A percentile compares a stretch with the other conserved stretches of the same genome.
phyloP scores from a whole-genome alignment of 2,113 vertebrate genomes.

The Nycticebus coucang region DNA sequence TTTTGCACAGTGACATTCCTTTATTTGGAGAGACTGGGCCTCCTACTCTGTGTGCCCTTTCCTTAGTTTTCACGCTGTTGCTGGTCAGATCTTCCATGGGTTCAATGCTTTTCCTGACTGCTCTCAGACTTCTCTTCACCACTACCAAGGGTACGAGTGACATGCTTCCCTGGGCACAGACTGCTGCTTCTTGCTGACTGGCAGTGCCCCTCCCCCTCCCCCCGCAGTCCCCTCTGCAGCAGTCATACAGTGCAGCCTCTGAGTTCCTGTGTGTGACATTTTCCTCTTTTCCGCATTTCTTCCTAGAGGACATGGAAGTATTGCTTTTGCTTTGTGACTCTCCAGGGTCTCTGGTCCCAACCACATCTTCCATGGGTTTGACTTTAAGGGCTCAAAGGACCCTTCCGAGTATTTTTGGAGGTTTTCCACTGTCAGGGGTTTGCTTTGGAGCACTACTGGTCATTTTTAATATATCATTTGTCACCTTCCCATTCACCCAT shows the following conservation, averaged over 20 bases:
- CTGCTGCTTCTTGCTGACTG: accelerated
- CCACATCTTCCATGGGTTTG: accelerated
- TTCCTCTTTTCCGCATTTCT: neutral
- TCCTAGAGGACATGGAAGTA: neutral
- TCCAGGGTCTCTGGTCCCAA: neutral
- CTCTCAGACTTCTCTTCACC: conserved; percentile 32
- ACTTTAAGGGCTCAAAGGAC: accelerated
- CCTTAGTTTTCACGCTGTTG: neutral
- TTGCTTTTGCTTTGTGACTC: neutral
- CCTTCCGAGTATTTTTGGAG: conserved; percentile 39
- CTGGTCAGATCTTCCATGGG: neutral
- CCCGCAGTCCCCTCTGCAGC: accelerated
- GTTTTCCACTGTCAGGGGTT: neutral
- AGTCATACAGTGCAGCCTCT: accelerated
- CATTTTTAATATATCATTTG: neutral
- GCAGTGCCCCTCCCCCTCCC: too few species aligned
- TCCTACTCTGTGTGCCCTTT: conserved; percentile 54
- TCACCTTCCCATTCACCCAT: neutral
- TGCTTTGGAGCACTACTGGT: neutral
- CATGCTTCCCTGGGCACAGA: neutral
- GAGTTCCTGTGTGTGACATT: accelerated
- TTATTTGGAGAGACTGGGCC: neutral
- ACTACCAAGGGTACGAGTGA: neutral
- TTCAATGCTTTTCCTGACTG: neutral
- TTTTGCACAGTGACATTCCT: neutral